Evolutionary conservation across 2,888 invertebrate genomes (phyloP), one percentile per base, ranked within the genome.

Genomic region (Eupithecia inturbata): DNA sequence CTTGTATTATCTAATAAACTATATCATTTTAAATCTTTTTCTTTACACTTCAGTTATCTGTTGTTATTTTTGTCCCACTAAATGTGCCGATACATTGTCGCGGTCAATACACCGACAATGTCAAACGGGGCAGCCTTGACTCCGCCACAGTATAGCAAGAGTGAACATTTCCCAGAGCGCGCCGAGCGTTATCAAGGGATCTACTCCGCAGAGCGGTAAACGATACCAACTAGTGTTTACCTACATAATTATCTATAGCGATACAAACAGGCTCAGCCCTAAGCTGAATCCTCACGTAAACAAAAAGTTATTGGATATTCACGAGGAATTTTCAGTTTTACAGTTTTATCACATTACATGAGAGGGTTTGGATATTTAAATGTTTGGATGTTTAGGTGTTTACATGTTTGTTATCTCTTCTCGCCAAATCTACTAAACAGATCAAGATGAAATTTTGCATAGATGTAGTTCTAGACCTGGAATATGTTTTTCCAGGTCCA

Each of bases 71-170:
- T 33, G n/a, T n/a, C 3, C n/a, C 0, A 39, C 39, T 64, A n/a
- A 22, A 36, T 39, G n/a, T n/a, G 4, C 10, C 39, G 19, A 22
- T 66, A 66, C 66, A 66, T n/a, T 67, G 71, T 36, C 70, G 77
- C 81, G 83, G 84, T 82, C 79, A 84, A 80, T 79, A 80, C 80
- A 82, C 84, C 78, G 72, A 73, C 84, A 85, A 85, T 82, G 85
- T 82, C 84, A 78, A 77, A 67, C 69, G 70, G 74, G 78, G 77
- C 77, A 84, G 78, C 86, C 86, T 85, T 85, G 83, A 76, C 73
- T 73, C 53, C 16, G 33, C 19, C 63, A 66, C 39, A 66, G 66
- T 16, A 5, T 14, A 66, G 26, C 22, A 36, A 53, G 7, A 68
- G 41, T 41, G 0, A 33, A n/a, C 33, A 4, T n/a, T 64, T 36